Evolutionary conservation across 2,888 invertebrate species (phyloP).

Genomic region (Cybosia mesomella): DNA sequence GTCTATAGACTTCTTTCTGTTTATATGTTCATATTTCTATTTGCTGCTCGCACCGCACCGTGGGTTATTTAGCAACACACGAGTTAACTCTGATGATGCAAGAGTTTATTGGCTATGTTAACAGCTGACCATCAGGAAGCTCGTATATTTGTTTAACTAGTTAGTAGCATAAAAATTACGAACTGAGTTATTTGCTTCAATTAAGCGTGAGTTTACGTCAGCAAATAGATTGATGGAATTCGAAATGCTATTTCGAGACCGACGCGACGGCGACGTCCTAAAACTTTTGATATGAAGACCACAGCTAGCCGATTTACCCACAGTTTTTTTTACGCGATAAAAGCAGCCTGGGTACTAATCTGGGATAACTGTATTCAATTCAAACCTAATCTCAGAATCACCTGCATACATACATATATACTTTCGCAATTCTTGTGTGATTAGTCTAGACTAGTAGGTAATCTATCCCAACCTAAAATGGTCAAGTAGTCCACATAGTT

Average conservation of each 20-base stretch:
- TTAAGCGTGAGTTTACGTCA: slow-evolving; percentile 14
- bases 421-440: too few species aligned
- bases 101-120: slow-evolving; percentile 17
- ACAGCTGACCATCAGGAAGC: slow-evolving; percentile 9
- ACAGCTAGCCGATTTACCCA: neutral
- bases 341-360: neutral
- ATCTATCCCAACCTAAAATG: too few species aligned
- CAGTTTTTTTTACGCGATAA: neutral
- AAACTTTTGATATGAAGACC: neutral
- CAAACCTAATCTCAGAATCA: too few species aligned
- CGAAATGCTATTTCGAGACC: neutral
- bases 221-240: slow-evolving; percentile 4
- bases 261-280: neutral
- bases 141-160: slow-evolving; percentile 12
- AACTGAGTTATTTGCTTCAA: slow-evolving; percentile 7
- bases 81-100: neutral
- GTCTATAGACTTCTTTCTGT: slow-evolving; percentile 16
- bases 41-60: neutral
- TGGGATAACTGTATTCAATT: neutral
- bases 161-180: slow-evolving; percentile 6
- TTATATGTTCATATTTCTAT: slow-evolving; percentile 3
- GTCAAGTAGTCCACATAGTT: too few species aligned
- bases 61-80: neutral
- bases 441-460: too few species aligned
- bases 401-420: too few species aligned